Evolutionary conservation across 2,113 vertebrate species (phyloP).

Genomic region (Rhynchomys soricoides): DNA sequence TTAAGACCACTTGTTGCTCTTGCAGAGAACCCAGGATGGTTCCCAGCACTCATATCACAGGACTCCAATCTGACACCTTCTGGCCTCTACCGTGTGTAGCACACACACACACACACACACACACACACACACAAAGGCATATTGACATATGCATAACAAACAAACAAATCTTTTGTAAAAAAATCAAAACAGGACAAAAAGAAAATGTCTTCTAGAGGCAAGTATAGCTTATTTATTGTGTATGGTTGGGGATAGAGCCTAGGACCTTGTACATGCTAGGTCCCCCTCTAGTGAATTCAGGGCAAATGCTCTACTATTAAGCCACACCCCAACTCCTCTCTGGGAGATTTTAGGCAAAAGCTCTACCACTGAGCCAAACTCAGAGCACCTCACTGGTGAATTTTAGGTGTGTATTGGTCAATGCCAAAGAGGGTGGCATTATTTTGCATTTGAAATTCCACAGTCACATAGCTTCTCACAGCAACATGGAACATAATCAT

Average conservation of each 20-base stretch:
- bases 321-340: not conserved
- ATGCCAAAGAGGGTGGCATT: not conserved
- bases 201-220: not conserved
- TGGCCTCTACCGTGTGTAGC: too few relatives aligned
- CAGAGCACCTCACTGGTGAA: not conserved
- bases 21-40: not conserved
- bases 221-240: not conserved
- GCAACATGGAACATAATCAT: not conserved
- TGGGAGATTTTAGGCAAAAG: not conserved
- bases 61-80: not conserved
- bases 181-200: not conserved
- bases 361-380: not conserved
- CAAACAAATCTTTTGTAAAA: not conserved
- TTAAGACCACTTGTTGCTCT: not conserved
- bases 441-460: not conserved
- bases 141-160: not conserved
- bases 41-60: not conserved
- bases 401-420: not conserved
- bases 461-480: not conserved
- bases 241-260: not conserved
- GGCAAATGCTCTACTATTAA: not conserved
- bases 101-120: not conserved
- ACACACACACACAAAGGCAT: not conserved
- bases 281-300: not conserved
- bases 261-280: not conserved